A percentile compares a stretch with the other conserved stretches of the same genome.
These are phyloP conservation scores for Abscondita cerata DNA, from an alignment of 2,888 invertebrate genomes.

Conservation along the genomic window DNA sequence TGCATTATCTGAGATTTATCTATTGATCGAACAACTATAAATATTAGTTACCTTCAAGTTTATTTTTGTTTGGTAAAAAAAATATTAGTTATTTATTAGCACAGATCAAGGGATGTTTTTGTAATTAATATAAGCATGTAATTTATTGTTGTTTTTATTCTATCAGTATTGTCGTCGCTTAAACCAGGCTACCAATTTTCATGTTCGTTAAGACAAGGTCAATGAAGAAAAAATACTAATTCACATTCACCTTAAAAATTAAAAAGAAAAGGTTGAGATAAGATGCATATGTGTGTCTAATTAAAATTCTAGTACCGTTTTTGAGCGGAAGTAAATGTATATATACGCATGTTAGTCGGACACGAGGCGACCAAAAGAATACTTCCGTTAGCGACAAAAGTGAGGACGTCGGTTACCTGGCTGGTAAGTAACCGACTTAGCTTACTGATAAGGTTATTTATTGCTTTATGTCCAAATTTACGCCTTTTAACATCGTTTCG, in stretches of 20 bases:
- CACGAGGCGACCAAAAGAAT: slow-evolving; percentile 52
- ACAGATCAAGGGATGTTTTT: not conserved
- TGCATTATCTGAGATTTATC: slow-evolving; percentile 40
- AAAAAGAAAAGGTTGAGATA: slow-evolving; percentile 41
- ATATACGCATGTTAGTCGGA: slow-evolving; percentile 54
- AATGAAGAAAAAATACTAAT: too few species aligned
- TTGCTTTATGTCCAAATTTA: slow-evolving; percentile 5
- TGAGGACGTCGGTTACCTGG: slow-evolving; percentile 6
- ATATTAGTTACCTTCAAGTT: slow-evolving; percentile 14
- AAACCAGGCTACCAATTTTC: not conserved
- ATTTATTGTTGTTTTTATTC: too few species aligned
- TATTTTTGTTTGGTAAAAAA: not conserved
- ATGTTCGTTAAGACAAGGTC: not conserved
- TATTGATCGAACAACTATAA: slow-evolving; percentile 30
- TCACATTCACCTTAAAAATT: slow-evolving; percentile 27
- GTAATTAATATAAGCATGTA: too few species aligned
- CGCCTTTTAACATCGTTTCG: too few species aligned
- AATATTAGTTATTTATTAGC: slow-evolving; percentile 3
- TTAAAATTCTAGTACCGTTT: slow-evolving; percentile 52
- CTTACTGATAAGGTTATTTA: slow-evolving; percentile 7
- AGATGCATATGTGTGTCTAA: slow-evolving; percentile 40
- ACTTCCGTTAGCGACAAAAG: slow-evolving; percentile 45
- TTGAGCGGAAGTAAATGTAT: slow-evolving; percentile 52
- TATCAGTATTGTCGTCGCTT: too few species aligned
- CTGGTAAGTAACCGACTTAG: slow-evolving; percentile 6